Percentiles rank a stretch among this genome's conserved stretches.
phyloP scores from a whole-genome alignment of 2,113 vertebrate genomes.

The Typhlomys cinereus region DNA sequence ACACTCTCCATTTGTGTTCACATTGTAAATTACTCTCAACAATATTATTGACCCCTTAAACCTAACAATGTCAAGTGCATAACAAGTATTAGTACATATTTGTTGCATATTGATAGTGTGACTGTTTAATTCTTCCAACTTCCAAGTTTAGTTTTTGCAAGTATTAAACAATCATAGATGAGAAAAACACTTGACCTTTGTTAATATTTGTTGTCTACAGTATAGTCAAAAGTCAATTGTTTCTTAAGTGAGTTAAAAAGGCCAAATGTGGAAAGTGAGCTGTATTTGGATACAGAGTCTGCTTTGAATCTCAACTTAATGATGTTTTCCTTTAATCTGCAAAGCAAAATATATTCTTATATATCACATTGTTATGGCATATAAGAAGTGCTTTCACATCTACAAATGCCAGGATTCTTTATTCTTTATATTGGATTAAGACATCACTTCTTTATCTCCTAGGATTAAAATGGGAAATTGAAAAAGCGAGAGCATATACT shows the following conservation, averaged over 20 bases:
- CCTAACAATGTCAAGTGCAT: not conserved
- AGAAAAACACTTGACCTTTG: not conserved
- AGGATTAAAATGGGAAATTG: not conserved
- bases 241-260: slow-evolving; percentile 33
- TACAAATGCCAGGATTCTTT: not conserved
- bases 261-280: not conserved
- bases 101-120: not conserved
- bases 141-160: not conserved
- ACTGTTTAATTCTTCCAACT: not conserved
- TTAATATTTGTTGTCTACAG: not conserved
- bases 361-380: not conserved
- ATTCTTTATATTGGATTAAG: not conserved
- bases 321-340: not conserved
- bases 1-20: not conserved
- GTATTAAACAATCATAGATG: slow-evolving; percentile 7
- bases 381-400: not conserved
- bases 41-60: not conserved
- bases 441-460: not conserved
- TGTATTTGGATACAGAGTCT: not conserved
- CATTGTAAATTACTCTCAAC: not conserved
- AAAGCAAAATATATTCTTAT: not conserved
- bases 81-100: not conserved
- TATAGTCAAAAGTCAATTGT: not conserved
- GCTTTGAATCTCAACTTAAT: not conserved
- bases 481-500: not conserved